A percentile compares a stretch with the other conserved stretches of the same genome.
Evolutionary conservation across 2,888 invertebrate genomes (phyloP).

Genomic region (Caenorhabditis doughertyi): DNA sequence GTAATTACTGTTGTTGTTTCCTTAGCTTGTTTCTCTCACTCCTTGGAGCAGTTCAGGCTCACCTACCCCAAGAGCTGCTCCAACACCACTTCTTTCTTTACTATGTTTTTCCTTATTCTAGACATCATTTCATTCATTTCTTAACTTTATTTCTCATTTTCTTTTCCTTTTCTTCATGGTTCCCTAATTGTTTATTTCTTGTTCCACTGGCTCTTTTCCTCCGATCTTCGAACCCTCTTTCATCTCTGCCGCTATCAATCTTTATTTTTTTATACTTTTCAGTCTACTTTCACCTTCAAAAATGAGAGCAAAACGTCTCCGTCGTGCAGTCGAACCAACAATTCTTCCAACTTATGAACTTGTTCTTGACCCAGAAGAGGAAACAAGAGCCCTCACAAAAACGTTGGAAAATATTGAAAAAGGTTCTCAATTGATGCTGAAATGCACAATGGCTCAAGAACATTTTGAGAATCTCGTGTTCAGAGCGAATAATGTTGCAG

Average conservation of each 20-base stretch:
- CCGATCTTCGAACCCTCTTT: background rate
- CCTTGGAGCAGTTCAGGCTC: too few relatives aligned
- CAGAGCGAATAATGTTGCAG: constrained; percentile 24
- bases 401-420: constrained; percentile 60
- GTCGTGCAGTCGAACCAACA: constrained; percentile 23
- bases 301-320: constrained; percentile 52
- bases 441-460: constrained; percentile 60
- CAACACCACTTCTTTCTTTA: background rate
- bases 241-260: background rate
- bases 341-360: constrained; percentile 57
- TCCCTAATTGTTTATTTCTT: constrained; percentile 6
- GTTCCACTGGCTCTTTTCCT: background rate
- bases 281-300: constrained; percentile 8
- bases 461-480: constrained; percentile 55
- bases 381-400: constrained; percentile 44
- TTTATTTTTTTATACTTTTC: background rate
- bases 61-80: too few relatives aligned
- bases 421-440: constrained; percentile 57
- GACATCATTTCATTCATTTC: constrained; percentile 12
- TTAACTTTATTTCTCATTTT: constrained; percentile 1
- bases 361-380: constrained; percentile 53
- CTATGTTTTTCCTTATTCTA: background rate
- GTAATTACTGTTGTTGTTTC: too few relatives aligned
- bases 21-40: too few relatives aligned
- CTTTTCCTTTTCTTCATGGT: background rate